Conservation (phyloP, 92 coral and sea anemone genomes). For the Plumapathes pennacea region DNA sequence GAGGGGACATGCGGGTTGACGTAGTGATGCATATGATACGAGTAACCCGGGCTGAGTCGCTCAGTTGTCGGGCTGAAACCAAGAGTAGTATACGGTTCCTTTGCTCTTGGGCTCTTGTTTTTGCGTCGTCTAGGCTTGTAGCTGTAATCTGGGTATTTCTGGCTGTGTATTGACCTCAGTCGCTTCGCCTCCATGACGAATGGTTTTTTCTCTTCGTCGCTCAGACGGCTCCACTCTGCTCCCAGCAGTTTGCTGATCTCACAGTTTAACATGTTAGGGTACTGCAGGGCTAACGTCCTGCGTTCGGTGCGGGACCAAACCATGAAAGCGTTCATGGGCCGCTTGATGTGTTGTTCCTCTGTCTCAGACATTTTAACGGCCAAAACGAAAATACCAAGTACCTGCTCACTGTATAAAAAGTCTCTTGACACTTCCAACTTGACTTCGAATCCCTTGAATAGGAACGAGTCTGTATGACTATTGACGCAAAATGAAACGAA, state of each 20-base stretch:
- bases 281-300: constrained; percentile 83
- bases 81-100: constrained; percentile 71
- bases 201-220: constrained; percentile 85
- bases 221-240: constrained; percentile 90
- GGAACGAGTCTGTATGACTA: too few relatives aligned
- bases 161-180: constrained; percentile 84
- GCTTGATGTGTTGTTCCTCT: constrained; percentile 73
- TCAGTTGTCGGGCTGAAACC: constrained; percentile 60
- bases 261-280: constrained; percentile 92
- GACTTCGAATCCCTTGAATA: too few relatives aligned
- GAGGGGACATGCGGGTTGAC: constrained; percentile 78
- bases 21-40: constrained; percentile 80
- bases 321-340: constrained; percentile 94
- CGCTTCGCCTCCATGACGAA: constrained; percentile 86
- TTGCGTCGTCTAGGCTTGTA: constrained; percentile 85
- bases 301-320: constrained; percentile 93
- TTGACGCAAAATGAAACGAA: too few relatives aligned
- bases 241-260: constrained; percentile 92
- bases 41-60: constrained; percentile 53
- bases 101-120: constrained; percentile 60
- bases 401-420: neutral
- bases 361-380: constrained; percentile 50
- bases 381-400: neutral
- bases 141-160: constrained; percentile 87
- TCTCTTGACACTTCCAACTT: neutral